Evolutionary conservation across 2,797 vertebrate species (phyloP), one percentile per base, ranked within the genome.

Genomic region (Triplophysa bombifrons): DNA sequence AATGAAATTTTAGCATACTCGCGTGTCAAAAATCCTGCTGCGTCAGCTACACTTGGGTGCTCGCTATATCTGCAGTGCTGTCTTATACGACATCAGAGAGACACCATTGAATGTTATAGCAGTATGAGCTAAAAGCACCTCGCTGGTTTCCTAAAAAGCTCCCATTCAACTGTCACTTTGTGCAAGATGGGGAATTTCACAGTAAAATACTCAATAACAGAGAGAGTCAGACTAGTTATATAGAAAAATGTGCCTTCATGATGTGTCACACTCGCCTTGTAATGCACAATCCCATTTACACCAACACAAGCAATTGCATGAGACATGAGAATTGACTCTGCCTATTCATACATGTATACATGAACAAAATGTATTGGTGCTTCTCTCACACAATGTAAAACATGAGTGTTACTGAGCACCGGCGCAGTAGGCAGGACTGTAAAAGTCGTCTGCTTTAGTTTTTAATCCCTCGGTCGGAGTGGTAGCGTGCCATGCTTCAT

Each of bases 391-490:
- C 34, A 71, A 53, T 8, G 56, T 20, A 68, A 41, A n/a, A 75
- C 65, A 50, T 38, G 27, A 63, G 75, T 8, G 41, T 46, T 51
- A n/a, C 55, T 51, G 50, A 51, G 55, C 67, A 27, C 19, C 48
- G 34, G 58, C 70, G 41, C 48, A 67, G 68, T 61, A 61, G 17
- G 80, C 64, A 68, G 81, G 83, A 84, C 82, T 84, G 78, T 84
- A 82, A 90, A 83, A 86, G 79, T 80, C 78, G 78, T 72, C 87
- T 85, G 85, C 85, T 86, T 87, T 85, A 55, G 60, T 69, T 73
- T 87, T 85, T 89, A 90, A 92, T 92, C 88, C 84, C 80, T 79
- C 80, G 46, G 66, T 76, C 80, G 80, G 82, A 89, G 87, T 84
- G 78, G 74, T 56, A 83, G 76, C 78, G 55, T 82, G 17, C 87